These are phyloP conservation scores for Ichneumon xanthorius DNA, from an alignment of 2,888 invertebrate genomes.

Conservation along the genomic window DNA sequence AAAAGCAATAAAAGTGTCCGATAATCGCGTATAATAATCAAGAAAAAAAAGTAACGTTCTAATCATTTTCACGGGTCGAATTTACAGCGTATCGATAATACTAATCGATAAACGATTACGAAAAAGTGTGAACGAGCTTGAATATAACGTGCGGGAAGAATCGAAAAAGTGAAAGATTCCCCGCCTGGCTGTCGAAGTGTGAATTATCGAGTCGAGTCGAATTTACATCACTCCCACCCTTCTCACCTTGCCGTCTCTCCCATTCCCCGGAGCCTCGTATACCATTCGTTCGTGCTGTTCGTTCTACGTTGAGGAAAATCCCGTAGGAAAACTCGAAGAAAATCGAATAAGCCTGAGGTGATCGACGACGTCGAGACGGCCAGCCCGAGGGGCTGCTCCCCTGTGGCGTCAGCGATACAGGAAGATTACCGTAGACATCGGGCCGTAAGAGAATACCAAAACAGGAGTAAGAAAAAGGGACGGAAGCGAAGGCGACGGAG, in stretches of 20 bases:
- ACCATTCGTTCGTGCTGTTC: background rate
- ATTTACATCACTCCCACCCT: background rate
- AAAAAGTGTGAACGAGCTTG: background rate
- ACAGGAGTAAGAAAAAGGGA: constrained; percentile 6
- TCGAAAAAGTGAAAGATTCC: background rate
- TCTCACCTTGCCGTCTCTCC: background rate
- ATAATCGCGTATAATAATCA: background rate
- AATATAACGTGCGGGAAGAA: background rate
- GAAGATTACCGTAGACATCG: background rate
- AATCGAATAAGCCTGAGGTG: background rate
- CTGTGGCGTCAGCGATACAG: constrained; percentile 25
- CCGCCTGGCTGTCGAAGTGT: background rate
- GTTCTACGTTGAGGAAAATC: background rate
- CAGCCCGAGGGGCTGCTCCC: constrained; percentile 27
- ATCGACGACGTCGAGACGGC: constrained; percentile 36
- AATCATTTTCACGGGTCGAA: background rate
- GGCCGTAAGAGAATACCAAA: background rate
- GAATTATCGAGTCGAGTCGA: background rate
- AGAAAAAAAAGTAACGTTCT: background rate
- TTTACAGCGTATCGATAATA: background rate
- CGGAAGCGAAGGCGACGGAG: constrained; percentile 28
- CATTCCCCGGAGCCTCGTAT: background rate
- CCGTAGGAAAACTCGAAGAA: background rate
- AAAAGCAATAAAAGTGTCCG: background rate
- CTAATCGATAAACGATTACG: background rate